phyloP scores from a whole-genome alignment of 1,140 invertebrate genomes.

The Coptotermes formosanus region DNA sequence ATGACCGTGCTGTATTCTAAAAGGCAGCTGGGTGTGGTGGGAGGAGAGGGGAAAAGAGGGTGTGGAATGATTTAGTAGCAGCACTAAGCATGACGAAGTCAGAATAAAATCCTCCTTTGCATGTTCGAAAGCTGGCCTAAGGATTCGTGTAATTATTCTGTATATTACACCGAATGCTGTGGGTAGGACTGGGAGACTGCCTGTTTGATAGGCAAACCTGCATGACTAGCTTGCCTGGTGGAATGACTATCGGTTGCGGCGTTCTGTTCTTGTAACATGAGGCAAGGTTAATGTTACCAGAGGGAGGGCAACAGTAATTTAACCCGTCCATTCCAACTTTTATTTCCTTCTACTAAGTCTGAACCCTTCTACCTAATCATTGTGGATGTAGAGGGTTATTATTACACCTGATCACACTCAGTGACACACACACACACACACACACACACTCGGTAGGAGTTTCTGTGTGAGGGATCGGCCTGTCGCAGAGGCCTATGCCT shows the following conservation, averaged over 20 bases:
- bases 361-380: too few relatives aligned
- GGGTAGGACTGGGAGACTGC: not conserved
- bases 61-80: conserved; percentile 30
- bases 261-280: not conserved
- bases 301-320: not conserved
- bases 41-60: conserved; percentile 1
- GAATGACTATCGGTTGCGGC: not conserved
- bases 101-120: conserved; percentile 27
- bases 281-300: not conserved
- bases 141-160: conserved; percentile 10
- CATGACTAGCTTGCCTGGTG: not conserved
- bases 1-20: conserved; percentile 5
- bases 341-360: too few relatives aligned
- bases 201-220: not conserved
- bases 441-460: too few relatives aligned
- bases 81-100: conserved; percentile 32
- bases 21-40: not conserved
- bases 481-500: too few relatives aligned
- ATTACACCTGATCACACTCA: too few relatives aligned
- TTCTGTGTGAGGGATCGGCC: too few relatives aligned
- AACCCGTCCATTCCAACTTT: too few relatives aligned
- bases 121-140: conserved; percentile 23
- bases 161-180: not conserved
- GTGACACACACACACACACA: too few relatives aligned
- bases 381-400: too few relatives aligned